phyloP scores from a whole-genome alignment of 1,140 invertebrate species.

The Cephus cinctus region DNA sequence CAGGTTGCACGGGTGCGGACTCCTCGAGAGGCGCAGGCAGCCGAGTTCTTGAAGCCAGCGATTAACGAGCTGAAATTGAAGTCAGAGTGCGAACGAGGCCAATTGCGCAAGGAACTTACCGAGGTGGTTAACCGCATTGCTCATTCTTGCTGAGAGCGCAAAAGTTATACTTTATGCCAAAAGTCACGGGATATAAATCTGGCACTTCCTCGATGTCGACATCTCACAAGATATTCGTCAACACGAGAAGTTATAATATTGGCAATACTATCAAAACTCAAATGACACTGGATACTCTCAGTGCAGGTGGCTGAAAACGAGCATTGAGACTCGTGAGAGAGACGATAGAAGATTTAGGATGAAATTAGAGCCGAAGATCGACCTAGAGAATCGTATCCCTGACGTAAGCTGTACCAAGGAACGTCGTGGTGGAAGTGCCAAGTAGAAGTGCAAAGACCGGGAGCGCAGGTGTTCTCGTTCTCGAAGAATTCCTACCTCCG shows the following conservation, averaged over 20 bases:
- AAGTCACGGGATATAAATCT: conserved; percentile 12
- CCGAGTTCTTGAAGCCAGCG: too few species aligned
- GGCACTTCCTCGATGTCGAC: conserved; percentile 8
- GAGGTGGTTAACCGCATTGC: conserved; percentile 1
- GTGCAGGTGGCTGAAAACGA: too few species aligned
- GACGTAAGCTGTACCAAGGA: too few species aligned
- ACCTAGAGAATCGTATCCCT: background rate
- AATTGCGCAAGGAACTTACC: conserved; percentile 27
- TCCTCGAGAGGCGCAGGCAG: too few species aligned
- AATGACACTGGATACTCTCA: too few species aligned
- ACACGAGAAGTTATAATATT: conserved; percentile 3
- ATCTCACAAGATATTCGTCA: conserved; percentile 1
- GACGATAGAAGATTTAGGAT: too few species aligned
- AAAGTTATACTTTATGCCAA: too few species aligned
- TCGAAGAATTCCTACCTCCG: background rate
- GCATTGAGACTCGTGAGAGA: too few species aligned
- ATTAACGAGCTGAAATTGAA: background rate
- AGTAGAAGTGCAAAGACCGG: background rate
- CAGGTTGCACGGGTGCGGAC: too few species aligned
- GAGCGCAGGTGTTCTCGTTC: background rate
- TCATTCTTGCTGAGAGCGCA: conserved; percentile 13
- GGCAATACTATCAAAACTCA: conserved; percentile 10
- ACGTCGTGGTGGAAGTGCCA: background rate
- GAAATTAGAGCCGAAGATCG: background rate
- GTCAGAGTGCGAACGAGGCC: conserved; percentile 24